Percentiles rank a stretch among this genome's conserved stretches.
phyloP scores from a whole-genome alignment of 2,888 invertebrate species.

The Metalampra italica region DNA sequence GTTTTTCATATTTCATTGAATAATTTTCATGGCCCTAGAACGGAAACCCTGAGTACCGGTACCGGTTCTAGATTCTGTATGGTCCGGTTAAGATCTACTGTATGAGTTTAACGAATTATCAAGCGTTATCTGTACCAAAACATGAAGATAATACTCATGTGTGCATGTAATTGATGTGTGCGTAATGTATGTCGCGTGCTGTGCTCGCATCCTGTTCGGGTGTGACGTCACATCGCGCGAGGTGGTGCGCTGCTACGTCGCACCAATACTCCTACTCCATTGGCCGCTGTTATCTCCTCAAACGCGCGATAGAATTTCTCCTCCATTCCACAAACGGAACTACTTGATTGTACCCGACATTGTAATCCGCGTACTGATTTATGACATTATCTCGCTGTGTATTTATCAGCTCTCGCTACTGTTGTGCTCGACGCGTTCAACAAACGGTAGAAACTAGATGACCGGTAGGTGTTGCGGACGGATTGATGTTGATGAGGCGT shows the following conservation, averaged over 20 bases:
- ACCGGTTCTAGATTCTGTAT: no score
- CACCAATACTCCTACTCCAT: constrained; percentile 53
- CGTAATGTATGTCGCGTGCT: constrained; percentile 54
- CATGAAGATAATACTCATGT: neutral
- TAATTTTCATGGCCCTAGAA: no score
- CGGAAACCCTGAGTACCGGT: no score
- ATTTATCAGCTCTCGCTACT: constrained; percentile 7
- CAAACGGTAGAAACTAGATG: constrained; percentile 7
- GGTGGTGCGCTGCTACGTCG: constrained; percentile 57
- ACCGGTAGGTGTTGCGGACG: neutral
- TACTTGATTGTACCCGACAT: constrained; percentile 41
- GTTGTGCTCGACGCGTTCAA: neutral
- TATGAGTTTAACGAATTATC: no score
- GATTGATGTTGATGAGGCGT: constrained; percentile 12
- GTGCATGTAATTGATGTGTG: constrained; percentile 10
- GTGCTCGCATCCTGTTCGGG: constrained; percentile 24
- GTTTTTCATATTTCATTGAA: no score
- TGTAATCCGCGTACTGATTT: constrained; percentile 31
- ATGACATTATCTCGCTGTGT: constrained; percentile 16
- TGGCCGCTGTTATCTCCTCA: constrained; percentile 65
- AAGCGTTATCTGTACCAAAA: neutral
- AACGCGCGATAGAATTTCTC: constrained; percentile 71
- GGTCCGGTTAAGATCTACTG: no score
- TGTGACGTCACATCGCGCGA: constrained; percentile 69
- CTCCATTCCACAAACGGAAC: constrained; percentile 59